A percentile compares a stretch with the other conserved stretches of the same genome.
phyloP scores from a whole-genome alignment of 2,797 vertebrate genomes.

The Tenualosa thibaudeaui region DNA sequence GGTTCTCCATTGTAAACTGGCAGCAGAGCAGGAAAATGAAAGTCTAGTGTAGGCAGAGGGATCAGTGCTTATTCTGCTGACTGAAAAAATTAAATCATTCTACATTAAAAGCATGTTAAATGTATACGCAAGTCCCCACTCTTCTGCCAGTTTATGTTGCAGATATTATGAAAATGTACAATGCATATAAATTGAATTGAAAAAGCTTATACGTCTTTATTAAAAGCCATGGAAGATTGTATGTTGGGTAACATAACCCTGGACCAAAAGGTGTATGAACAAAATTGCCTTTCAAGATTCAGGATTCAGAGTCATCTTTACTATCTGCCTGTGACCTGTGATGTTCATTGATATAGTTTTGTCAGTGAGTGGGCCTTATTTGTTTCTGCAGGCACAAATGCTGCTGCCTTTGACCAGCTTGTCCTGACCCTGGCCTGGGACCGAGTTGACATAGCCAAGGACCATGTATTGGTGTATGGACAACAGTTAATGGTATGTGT shows the following conservation, averaged over 20 bases:
- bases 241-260: background rate
- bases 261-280: background rate
- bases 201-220: background rate
- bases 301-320: background rate
- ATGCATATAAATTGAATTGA: background rate
- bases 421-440: constrained; percentile 97
- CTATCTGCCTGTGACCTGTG: background rate
- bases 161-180: background rate
- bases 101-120: background rate
- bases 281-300: background rate
- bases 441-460: constrained; percentile 98
- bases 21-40: background rate
- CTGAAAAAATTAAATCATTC: background rate
- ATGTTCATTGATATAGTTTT: background rate
- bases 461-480: constrained; percentile 98
- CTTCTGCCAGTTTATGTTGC: constrained; percentile 13
- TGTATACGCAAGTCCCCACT: background rate
- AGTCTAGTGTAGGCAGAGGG: background rate
- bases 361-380: background rate
- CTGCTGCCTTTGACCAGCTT: constrained; percentile 95
- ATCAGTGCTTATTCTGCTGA: background rate
- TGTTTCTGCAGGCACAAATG: constrained; percentile 81
- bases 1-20: background rate
- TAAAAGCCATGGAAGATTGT: no score
- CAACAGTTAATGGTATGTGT: constrained; percentile 92